A percentile compares a stretch with the other conserved stretches of the same genome.
These are phyloP conservation scores for Psettodes erumei DNA, from an alignment of 2,113 vertebrate species.

Conservation along the genomic window DNA sequence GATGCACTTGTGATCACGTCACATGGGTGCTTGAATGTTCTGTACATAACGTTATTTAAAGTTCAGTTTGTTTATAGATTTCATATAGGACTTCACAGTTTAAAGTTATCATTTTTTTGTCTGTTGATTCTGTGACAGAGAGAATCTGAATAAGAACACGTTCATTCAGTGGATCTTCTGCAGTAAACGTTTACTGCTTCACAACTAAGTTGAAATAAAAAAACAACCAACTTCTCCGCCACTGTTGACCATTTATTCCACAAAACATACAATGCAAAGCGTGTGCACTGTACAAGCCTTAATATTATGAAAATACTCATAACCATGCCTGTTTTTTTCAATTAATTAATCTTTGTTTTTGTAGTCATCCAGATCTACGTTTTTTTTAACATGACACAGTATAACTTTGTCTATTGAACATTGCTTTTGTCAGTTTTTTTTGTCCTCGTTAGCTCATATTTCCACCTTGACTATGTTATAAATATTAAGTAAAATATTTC, in stretches of 20 bases:
- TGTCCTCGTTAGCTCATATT: conserved; percentile 64
- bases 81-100: neutral
- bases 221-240: conserved; percentile 27
- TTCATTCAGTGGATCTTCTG: neutral
- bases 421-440: conserved; percentile 64
- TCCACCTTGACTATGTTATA: conserved; percentile 73
- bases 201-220: conserved; percentile 52
- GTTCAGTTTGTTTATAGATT: neutral
- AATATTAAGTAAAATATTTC: conserved; percentile 79
- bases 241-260: conserved; percentile 85
- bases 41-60: conserved; percentile 16
- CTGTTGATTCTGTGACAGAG: neutral
- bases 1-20: conserved; percentile 75
- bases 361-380: conserved; percentile 62
- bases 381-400: conserved; percentile 60
- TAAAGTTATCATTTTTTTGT: neutral
- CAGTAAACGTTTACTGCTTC: neutral
- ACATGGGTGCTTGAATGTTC: conserved; percentile 9
- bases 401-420: conserved; percentile 58
- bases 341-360: conserved; percentile 54
- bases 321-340: conserved; percentile 76
- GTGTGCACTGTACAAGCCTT: conserved; percentile 83
- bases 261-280: conserved; percentile 85
- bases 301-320: conserved; percentile 83
- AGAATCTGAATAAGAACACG: neutral